These are phyloP conservation scores for Salminus brasiliensis DNA, from an alignment of 2,113 vertebrate genomes.

Conservation along the genomic window DNA sequence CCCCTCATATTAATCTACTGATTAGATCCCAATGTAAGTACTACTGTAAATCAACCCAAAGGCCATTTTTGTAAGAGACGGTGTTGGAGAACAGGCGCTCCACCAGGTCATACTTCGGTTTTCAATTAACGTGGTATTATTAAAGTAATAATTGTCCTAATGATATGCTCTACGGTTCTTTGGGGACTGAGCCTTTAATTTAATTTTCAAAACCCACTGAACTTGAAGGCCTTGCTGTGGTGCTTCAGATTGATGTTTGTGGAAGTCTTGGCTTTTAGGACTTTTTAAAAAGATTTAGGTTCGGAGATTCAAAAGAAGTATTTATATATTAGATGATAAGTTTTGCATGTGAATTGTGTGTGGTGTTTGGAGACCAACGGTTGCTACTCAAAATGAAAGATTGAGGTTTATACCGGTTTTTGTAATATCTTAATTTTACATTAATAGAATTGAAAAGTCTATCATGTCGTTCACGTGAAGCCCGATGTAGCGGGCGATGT, in stretches of 20 bases:
- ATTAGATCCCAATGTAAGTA: constrained; percentile 73
- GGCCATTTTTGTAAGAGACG: constrained; percentile 62
- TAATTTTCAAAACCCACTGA: constrained; percentile 53
- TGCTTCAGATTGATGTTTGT: background rate
- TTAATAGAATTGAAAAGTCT: too few relatives aligned
- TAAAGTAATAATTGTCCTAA: constrained; percentile 63
- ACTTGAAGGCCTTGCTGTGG: constrained; percentile 28
- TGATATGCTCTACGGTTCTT: constrained; percentile 61
- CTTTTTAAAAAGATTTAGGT: constrained; percentile 12
- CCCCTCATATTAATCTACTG: constrained; percentile 61
- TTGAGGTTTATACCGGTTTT: too few relatives aligned
- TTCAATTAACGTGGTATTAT: constrained; percentile 67
- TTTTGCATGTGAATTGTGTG: too few relatives aligned
- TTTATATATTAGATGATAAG: background rate
- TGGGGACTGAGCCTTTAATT: constrained; percentile 59
- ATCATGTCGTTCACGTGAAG: too few relatives aligned
- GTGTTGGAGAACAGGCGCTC: constrained; percentile 48
- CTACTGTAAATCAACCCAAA: constrained; percentile 66
- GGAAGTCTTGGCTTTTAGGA: background rate
- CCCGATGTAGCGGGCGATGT: too few relatives aligned
- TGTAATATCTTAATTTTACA: too few relatives aligned
- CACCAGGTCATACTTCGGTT: constrained; percentile 64
- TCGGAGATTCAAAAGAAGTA: background rate
- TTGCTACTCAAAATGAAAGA: too few relatives aligned
- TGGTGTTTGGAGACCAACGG: too few relatives aligned